A percentile compares a stretch with the other conserved stretches of the same genome.
phyloP scores from a whole-genome alignment of 2,797 vertebrate genomes.

The Odontamblyopus rebecca region DNA sequence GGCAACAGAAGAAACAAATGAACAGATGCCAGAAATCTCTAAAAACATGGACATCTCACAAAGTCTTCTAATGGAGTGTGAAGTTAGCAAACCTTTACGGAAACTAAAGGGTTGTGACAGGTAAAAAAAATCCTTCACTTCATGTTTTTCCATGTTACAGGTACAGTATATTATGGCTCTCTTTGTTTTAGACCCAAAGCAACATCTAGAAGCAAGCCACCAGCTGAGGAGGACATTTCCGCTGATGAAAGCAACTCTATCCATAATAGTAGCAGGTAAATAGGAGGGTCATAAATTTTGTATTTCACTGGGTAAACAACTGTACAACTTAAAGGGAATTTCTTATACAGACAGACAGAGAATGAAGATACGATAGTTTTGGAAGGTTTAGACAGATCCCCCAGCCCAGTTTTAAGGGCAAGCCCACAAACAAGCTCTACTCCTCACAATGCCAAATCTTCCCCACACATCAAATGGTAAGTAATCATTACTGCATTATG shows the following conservation, averaged over 20 bases:
- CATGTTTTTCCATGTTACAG: not conserved
- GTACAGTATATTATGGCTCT: not conserved
- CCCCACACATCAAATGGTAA: slow-evolving; percentile 42
- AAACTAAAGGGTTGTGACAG: slow-evolving; percentile 1
- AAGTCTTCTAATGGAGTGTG: slow-evolving; percentile 2
- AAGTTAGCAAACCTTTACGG: not conserved
- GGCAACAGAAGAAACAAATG: slow-evolving; percentile 1
- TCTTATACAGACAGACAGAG: slow-evolving; percentile 17
- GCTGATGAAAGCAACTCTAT: not conserved
- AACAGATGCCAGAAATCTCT: not conserved
- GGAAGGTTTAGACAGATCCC: slow-evolving; percentile 40
- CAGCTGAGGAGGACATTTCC: slow-evolving; percentile 11
- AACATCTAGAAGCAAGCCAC: not conserved
- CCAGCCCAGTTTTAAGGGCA: not conserved
- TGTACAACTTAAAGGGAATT: not conserved
- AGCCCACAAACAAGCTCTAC: slow-evolving; percentile 57
- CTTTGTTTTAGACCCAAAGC: slow-evolving; percentile 27
- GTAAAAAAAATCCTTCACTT: slow-evolving; percentile 17
- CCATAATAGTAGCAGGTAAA: slow-evolving; percentile 28
- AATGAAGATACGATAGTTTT: not conserved
- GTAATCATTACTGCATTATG: slow-evolving; percentile 1
- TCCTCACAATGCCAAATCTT: slow-evolving; percentile 31
- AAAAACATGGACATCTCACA: not conserved
- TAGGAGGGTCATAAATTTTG: not conserved
- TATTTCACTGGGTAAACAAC: not conserved